phyloP scores from a whole-genome alignment of 2,888 invertebrate species.

The Cistogaster globosa region DNA sequence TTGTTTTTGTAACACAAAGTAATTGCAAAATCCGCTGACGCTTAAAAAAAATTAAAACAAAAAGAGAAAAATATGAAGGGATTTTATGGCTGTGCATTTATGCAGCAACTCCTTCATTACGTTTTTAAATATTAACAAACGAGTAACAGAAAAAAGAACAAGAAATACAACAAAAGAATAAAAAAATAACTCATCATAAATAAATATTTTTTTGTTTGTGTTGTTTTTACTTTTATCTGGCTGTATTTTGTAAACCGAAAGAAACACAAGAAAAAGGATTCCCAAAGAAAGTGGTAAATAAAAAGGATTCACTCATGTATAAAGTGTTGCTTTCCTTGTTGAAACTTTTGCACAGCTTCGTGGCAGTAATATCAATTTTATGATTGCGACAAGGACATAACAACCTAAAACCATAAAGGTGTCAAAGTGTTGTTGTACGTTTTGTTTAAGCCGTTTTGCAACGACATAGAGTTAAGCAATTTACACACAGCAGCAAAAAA shows the following conservation, averaged over 20 bases:
- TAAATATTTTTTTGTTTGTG: not conserved
- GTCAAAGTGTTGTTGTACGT: constrained; percentile 42
- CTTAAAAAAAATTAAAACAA: constrained; percentile 40
- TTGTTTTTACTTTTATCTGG: not conserved
- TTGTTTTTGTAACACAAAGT: constrained; percentile 55
- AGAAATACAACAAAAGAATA: constrained; percentile 55
- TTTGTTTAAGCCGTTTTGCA: constrained; percentile 29
- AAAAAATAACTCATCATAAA: constrained; percentile 59
- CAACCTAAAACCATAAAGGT: constrained; percentile 63
- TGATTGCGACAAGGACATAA: constrained; percentile 55
- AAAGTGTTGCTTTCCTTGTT: constrained; percentile 57
- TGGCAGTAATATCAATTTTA: constrained; percentile 41
- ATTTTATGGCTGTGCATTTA: constrained; percentile 66
- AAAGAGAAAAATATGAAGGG: constrained; percentile 10
- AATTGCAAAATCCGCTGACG: constrained; percentile 66
- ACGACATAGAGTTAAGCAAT: constrained; percentile 64
- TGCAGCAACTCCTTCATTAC: constrained; percentile 63
- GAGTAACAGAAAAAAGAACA: constrained; percentile 44
- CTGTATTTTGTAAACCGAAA: constrained; percentile 10
- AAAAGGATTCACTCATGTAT: constrained; percentile 70
- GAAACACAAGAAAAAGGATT: constrained; percentile 12
- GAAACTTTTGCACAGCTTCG: constrained; percentile 21
- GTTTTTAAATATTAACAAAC: constrained; percentile 17
- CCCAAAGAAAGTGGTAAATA: constrained; percentile 68
- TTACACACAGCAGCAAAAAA: constrained; percentile 51